Evolutionary conservation across 1,140 invertebrate species (phyloP), one percentile per base, ranked within the genome.

Genomic region (Scaptodrosophila lebanonensis): DNA sequence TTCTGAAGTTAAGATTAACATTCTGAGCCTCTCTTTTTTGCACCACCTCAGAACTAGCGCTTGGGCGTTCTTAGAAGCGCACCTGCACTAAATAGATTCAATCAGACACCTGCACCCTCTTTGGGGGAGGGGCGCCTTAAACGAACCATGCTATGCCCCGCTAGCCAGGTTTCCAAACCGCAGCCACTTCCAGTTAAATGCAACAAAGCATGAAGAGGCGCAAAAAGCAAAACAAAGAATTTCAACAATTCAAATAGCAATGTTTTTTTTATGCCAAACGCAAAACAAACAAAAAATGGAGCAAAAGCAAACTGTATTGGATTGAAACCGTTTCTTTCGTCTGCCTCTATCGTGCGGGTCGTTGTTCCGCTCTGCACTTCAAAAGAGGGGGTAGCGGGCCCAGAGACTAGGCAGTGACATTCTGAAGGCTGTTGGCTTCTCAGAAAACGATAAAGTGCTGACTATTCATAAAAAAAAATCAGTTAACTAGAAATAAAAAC

Each of bases 341-440:
- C 48, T 38, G 33, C 25, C 47, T 32, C 50, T 47, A 27, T 54
- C 56, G 54, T 64, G 59, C n/a, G 52, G 52, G 43, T 51, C 7
- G 12, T 49, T 36, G 44, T 65, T 60, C 49, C 36, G 44, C 57
- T 66, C 58, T 60, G 11, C 13, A 39, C 25, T 32, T n/a, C 20
- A 29, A 49, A 18, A 32, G 3, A 33, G 15, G 30, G 6, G 8
- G 11, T 2, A 25, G 25, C n/a, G 7, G 6, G 53, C 20, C 25
- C 2, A 16, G 11, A 35, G n/a, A 25, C 20, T 8, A 25, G 29
- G 43, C 33, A 54, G 59, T 77, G 73, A 79, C 68, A 73, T 77
- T 77, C 73, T 77, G 73, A 77, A 77, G 73, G 73, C 73, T 77
- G 73, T 72, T 65, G 9, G 30, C 32, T 50, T 77, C 58, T 49